Conservation (phyloP, 2,797 vertebrate species). For the Catostomus latipinnis region DNA sequence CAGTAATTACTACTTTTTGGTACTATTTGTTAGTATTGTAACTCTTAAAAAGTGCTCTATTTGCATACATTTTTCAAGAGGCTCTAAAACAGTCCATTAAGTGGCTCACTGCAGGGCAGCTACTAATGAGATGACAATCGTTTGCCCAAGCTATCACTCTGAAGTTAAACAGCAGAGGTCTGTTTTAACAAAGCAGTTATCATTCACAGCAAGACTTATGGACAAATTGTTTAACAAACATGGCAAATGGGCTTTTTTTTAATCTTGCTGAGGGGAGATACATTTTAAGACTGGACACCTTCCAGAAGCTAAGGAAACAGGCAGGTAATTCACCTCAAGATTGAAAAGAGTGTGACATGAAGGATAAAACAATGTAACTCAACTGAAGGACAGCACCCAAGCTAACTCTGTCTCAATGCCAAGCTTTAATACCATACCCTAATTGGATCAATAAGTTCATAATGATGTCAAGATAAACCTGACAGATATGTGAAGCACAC, state of each 20-base stretch:
- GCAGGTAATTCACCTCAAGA: slow-evolving; percentile 49
- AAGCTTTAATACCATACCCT: slow-evolving; percentile 41
- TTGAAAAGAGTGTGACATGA: slow-evolving; percentile 29
- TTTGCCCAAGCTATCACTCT: background rate
- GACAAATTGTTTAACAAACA: slow-evolving; percentile 6
- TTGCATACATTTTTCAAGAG: too few relatives aligned
- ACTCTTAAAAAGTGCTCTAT: too few relatives aligned
- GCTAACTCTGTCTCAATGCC: slow-evolving; percentile 37
- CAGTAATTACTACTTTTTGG: background rate
- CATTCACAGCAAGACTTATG: background rate
- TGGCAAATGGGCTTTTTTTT: background rate
- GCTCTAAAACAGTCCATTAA: too few relatives aligned
- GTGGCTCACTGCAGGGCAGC: too few relatives aligned
- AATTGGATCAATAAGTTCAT: slow-evolving; percentile 44
- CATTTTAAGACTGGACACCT: slow-evolving; percentile 20
- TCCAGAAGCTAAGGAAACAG: slow-evolving; percentile 46
- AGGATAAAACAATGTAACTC: slow-evolving; percentile 44
- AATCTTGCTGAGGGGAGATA: background rate
- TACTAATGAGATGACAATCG: too few relatives aligned
- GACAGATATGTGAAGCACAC: background rate
- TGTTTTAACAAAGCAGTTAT: background rate
- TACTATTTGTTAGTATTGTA: too few relatives aligned
- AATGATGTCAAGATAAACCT: slow-evolving; percentile 40
- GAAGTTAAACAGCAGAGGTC: background rate
- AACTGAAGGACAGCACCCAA: slow-evolving; percentile 50